Conservation (phyloP, 2,113 vertebrate species). For the Brevimyrus niger region DNA sequence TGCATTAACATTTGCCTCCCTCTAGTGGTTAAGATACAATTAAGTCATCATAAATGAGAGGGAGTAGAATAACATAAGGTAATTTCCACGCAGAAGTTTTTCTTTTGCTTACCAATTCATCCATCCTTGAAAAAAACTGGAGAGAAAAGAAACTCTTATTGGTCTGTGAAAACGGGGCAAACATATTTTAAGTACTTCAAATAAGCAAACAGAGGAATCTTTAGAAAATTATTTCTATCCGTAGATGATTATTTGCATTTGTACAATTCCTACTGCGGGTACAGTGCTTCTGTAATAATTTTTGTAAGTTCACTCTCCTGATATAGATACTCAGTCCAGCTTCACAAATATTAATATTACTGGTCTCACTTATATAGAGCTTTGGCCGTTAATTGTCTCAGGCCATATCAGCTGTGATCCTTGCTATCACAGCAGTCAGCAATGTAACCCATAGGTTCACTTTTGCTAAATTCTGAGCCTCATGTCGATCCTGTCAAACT, state of each 20-base stretch:
- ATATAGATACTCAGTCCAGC: neutral
- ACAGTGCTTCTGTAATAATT: neutral
- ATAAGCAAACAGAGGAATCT: neutral
- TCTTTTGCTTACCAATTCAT: neutral
- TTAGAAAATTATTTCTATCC: neutral
- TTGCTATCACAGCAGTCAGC: neutral
- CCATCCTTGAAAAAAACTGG: neutral
- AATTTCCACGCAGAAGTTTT: neutral
- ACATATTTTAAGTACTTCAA: neutral
- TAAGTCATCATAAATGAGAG: neutral
- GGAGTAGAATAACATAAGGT: neutral
- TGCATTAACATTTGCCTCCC: conserved; percentile 16
- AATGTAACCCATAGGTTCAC: neutral
- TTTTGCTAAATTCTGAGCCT: neutral
- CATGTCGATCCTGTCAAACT: neutral
- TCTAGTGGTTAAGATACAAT: conserved; percentile 21
- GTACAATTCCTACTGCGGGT: neutral
- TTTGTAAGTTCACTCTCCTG: neutral
- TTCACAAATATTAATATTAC: neutral
- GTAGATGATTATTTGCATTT: neutral
- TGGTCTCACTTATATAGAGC: neutral
- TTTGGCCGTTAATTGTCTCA: neutral
- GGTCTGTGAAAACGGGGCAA: neutral
- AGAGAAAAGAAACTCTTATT: neutral
- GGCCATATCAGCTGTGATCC: neutral